Percentiles rank a stretch among this genome's conserved stretches.
Conservation (phyloP, 2,113 vertebrate species). For the Burhinus oedicnemus region DNA sequence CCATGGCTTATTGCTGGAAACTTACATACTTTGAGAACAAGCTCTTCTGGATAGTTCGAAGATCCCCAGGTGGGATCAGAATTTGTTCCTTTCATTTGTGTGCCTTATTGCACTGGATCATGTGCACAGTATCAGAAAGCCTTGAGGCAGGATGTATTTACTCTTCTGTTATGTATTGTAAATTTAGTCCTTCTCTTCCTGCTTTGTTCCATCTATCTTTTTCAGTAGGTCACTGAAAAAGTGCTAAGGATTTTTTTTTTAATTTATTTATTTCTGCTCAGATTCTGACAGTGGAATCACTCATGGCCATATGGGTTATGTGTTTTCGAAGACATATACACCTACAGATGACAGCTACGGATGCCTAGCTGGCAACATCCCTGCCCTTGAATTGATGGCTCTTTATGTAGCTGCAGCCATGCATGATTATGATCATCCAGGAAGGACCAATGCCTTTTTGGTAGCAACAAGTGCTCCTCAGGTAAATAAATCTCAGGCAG, state of each 20-base stretch:
- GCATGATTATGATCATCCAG: slow-evolving; percentile 98
- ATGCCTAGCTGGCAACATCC: slow-evolving; percentile 93
- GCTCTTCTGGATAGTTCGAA: background rate
- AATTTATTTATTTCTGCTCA: slow-evolving; percentile 45
- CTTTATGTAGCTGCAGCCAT: slow-evolving; percentile 98
- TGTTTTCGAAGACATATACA: slow-evolving; percentile 90
- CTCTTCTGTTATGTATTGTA: background rate
- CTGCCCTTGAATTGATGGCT: slow-evolving; percentile 97
- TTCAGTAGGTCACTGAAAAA: background rate
- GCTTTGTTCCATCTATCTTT: background rate
- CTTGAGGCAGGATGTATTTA: background rate
- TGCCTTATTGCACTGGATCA: background rate
- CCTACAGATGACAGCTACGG: slow-evolving; percentile 87
- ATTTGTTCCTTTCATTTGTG: background rate
- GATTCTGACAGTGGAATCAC: slow-evolving; percentile 93
- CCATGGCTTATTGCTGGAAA: background rate
- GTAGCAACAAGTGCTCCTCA: slow-evolving; percentile 97
- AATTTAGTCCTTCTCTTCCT: background rate
- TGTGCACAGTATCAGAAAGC: background rate
- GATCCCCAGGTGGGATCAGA: background rate
- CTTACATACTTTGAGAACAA: background rate
- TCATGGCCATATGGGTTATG: slow-evolving; percentile 90
- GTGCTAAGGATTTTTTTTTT: background rate
- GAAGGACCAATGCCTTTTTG: slow-evolving; percentile 95
- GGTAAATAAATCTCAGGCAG: slow-evolving; percentile 69